Evolutionary conservation across 2,113 vertebrate genomes (phyloP).

Genomic region (Craseonycteris thonglongyai): DNA sequence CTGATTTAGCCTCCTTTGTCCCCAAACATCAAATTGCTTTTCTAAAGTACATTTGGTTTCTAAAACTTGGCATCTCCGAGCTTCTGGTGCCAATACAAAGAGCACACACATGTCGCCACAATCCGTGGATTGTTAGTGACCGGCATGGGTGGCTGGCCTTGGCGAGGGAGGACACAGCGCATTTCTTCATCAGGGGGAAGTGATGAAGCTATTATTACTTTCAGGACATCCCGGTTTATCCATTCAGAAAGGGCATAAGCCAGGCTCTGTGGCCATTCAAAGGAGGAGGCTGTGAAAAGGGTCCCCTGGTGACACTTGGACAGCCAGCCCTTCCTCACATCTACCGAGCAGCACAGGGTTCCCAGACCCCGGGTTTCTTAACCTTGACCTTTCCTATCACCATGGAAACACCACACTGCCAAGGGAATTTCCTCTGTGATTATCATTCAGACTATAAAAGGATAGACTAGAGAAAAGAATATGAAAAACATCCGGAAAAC

Average conservation of each 20-base stretch:
- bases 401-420: slow-evolving; percentile 44
- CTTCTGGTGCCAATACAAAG: slow-evolving; percentile 64
- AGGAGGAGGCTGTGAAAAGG: slow-evolving; percentile 39
- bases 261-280: slow-evolving; percentile 60
- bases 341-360: not conserved
- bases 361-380: slow-evolving; percentile 50
- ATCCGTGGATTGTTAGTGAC: slow-evolving; percentile 54
- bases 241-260: slow-evolving; percentile 68
- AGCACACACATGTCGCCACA: slow-evolving; percentile 70
- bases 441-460: slow-evolving; percentile 32
- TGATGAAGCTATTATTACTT: slow-evolving; percentile 66
- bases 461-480: slow-evolving; percentile 24
- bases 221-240: slow-evolving; percentile 43
- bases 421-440: slow-evolving; percentile 63
- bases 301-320: slow-evolving; percentile 32
- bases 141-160: slow-evolving; percentile 53
- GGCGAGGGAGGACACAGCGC: slow-evolving; percentile 65
- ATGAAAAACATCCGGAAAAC: not conserved
- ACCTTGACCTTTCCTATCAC: slow-evolving; percentile 53
- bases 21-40: slow-evolving; percentile 64
- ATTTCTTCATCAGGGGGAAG: slow-evolving; percentile 57
- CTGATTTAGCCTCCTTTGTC: slow-evolving; percentile 57
- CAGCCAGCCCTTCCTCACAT: slow-evolving; percentile 36
- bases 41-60: slow-evolving; percentile 64
- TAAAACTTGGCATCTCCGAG: slow-evolving; percentile 62